phyloP scores from a whole-genome alignment of 2,113 vertebrate genomes.

The Cynoglossus semilaevis region DNA sequence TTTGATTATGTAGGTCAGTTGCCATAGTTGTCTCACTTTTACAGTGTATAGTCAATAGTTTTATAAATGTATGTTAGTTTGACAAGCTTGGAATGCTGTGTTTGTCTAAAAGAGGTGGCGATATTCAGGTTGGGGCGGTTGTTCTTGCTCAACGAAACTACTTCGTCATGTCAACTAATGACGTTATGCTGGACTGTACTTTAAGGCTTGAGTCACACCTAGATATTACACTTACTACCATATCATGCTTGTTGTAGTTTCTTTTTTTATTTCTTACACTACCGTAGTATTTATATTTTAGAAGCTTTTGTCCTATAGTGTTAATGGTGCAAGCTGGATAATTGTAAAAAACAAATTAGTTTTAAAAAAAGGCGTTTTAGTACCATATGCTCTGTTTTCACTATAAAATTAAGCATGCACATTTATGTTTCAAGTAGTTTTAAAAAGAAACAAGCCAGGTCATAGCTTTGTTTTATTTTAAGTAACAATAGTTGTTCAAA shows the following conservation, averaged over 20 bases:
- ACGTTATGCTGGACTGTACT: constrained; percentile 38
- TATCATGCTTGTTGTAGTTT: constrained; percentile 3
- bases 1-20: not conserved
- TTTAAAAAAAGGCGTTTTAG: too few species aligned
- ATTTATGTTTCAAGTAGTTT: too few species aligned
- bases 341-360: too few species aligned
- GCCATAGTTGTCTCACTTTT: not conserved
- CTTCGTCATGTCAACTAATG: constrained; percentile 39
- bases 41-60: not conserved
- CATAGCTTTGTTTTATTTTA: not conserved
- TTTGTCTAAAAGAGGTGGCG: constrained; percentile 48
- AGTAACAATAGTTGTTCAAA: not conserved
- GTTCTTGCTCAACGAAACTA: constrained; percentile 76
- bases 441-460: too few species aligned
- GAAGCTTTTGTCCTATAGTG: not conserved
- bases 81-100: constrained; percentile 61
- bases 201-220: constrained; percentile 40
- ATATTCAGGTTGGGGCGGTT: constrained; percentile 73
- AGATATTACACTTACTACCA: constrained; percentile 18
- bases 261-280: not conserved
- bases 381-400: too few species aligned
- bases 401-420: too few species aligned
- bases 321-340: too few species aligned
- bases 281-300: not conserved
- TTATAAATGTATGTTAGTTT: constrained; percentile 19